These are phyloP conservation scores for Enteromius trimaculatus DNA, from an alignment of 2,797 vertebrate species.

Conservation along the genomic window DNA sequence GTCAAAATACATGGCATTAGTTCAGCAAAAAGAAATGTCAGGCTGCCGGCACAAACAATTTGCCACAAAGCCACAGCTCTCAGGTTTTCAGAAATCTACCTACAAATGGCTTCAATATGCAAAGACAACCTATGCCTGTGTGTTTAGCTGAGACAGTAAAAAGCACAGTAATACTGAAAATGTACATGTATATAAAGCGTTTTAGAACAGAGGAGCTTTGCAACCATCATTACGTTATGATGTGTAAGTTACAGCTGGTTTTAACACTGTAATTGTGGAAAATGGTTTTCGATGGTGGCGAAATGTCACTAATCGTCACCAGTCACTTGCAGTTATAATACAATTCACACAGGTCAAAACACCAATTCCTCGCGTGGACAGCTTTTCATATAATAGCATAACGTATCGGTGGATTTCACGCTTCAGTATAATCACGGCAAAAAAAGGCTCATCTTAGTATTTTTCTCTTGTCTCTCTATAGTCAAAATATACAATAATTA, in stretches of 20 bases:
- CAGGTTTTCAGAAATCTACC: background rate
- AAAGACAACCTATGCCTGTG: background rate
- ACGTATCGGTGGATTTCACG: conserved; percentile 74
- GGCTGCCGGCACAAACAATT: background rate
- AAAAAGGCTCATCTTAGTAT: background rate
- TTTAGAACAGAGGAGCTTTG: background rate
- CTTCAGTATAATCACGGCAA: conserved; percentile 66
- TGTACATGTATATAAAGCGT: background rate
- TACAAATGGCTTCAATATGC: background rate
- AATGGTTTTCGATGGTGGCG: conserved; percentile 71
- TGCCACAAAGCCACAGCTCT: conserved; percentile 20
- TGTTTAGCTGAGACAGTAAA: background rate
- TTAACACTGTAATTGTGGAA: conserved; percentile 70
- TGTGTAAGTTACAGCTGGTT: conserved; percentile 21
- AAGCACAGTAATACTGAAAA: background rate
- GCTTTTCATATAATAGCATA: conserved; percentile 70
- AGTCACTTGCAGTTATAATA: conserved; percentile 78
- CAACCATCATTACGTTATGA: background rate
- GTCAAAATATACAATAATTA: background rate
- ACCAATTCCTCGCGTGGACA: conserved; percentile 62
- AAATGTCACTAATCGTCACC: conserved; percentile 81
- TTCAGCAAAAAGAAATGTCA: background rate
- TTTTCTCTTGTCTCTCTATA: background rate
- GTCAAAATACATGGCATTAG: background rate
- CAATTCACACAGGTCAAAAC: conserved; percentile 70